phyloP scores from a whole-genome alignment of 37 sponge, comb jelly and placozoan genomes.

The Lycopodina hypogea region DNA sequence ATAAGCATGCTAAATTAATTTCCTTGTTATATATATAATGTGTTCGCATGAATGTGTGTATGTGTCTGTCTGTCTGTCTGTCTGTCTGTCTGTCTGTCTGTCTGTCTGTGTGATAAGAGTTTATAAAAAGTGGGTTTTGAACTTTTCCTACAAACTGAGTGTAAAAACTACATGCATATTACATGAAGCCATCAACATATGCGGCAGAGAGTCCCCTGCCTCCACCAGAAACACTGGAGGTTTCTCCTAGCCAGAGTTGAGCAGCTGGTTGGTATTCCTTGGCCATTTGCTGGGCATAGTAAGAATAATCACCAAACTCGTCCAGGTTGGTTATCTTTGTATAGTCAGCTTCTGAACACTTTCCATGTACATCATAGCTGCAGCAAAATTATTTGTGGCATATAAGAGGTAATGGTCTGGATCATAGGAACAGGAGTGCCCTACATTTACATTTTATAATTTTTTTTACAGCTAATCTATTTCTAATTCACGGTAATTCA shows the following conservation, averaged over 20 bases:
- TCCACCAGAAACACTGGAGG: conserved; percentile 36
- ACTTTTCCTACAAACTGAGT: too few relatives aligned
- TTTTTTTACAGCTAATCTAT: too few relatives aligned
- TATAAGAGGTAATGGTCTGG: too few relatives aligned
- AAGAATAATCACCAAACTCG: background rate
- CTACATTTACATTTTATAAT: too few relatives aligned
- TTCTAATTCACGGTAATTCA: too few relatives aligned
- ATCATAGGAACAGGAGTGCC: too few relatives aligned
- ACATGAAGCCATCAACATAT: conserved; percentile 35
- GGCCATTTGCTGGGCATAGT: background rate
- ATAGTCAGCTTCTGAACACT: conserved; percentile 26
- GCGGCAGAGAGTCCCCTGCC: conserved; percentile 22
- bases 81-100: background rate
- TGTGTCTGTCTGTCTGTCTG: background rate
- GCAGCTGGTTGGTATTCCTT: conserved; percentile 4
- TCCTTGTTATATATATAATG: background rate
- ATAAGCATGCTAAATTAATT: background rate
- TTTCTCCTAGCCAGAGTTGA: conserved; percentile 68
- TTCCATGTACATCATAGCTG: conserved; percentile 48
- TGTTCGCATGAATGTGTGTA: background rate
- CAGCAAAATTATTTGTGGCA: background rate
- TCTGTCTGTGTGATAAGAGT: background rate
- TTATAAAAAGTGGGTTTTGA: too few relatives aligned
- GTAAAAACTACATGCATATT: background rate
- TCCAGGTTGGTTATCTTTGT: conserved; percentile 15